Conservation (phyloP, 2,113 vertebrate species). For the Gila orcuttii region DNA sequence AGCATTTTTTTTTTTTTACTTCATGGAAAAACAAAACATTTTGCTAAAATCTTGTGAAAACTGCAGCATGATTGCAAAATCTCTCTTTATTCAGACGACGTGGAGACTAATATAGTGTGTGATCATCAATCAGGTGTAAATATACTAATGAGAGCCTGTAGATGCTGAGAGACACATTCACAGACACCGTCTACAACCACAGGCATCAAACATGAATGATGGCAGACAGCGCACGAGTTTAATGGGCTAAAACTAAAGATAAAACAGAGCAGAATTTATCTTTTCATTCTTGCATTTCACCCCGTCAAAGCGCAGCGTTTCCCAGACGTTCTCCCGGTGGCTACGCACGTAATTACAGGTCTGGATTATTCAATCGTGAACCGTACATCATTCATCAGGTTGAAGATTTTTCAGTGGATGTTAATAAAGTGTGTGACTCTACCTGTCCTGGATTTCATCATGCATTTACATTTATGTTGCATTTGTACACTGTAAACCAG, state of each 20-base stretch:
- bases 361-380: not conserved
- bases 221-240: not conserved
- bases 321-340: not conserved
- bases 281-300: not conserved
- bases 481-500: not conserved
- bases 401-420: not conserved
- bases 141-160: not conserved
- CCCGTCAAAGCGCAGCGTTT: not conserved
- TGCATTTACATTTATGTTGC: not conserved
- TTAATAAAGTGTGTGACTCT: not conserved
- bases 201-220: not conserved
- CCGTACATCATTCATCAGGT: not conserved
- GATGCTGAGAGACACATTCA: not conserved
- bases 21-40: too few relatives aligned
- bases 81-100: not conserved
- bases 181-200: not conserved
- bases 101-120: not conserved
- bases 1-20: not conserved
- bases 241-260: not conserved
- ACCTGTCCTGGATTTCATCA: not conserved
- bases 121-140: slow-evolving; percentile 21
- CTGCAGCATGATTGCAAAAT: slow-evolving; percentile 10
- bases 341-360: not conserved
- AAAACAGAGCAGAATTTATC: not conserved
- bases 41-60: slow-evolving; percentile 29